Evolutionary conservation across 2,797 vertebrate genomes (phyloP).

Genomic region (Crypturellus tataupa): DNA sequence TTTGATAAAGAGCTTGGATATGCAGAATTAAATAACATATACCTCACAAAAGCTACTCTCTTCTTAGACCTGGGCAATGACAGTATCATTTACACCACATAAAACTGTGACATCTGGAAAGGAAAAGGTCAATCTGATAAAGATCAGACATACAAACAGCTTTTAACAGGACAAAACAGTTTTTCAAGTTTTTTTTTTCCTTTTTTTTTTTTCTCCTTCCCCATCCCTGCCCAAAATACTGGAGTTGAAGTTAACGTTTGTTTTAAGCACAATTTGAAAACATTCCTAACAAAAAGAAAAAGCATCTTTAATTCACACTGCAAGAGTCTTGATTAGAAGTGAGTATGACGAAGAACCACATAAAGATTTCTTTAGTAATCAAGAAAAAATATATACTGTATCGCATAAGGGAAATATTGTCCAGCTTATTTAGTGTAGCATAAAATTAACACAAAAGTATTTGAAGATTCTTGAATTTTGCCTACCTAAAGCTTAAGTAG

Average conservation of each 20-base stretch:
- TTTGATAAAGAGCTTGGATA: constrained; percentile 41
- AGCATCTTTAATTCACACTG: not conserved
- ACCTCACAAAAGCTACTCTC: constrained; percentile 72
- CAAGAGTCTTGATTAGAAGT: not conserved
- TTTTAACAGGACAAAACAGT: constrained; percentile 6
- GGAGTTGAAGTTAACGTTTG: not conserved
- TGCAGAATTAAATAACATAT: constrained; percentile 45
- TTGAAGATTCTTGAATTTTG: not conserved
- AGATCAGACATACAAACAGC: constrained; percentile 42
- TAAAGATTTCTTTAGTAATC: not conserved
- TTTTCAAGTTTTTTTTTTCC: not conserved
- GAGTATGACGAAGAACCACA: not conserved
- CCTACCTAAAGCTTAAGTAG: not conserved
- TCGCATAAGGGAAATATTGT: not conserved
- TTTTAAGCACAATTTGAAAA: not conserved
- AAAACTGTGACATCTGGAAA: constrained; percentile 73
- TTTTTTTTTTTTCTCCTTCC: no score
- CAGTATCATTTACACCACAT: constrained; percentile 63
- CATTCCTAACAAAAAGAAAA: not conserved
- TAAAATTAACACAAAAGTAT: not conserved
- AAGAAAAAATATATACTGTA: not conserved
- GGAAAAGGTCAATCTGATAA: constrained; percentile 66
- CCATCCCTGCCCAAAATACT: not conserved
- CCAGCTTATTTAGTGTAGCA: not conserved
- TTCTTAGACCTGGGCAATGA: constrained; percentile 63